A percentile compares a stretch with the other conserved stretches of the same genome.
Evolutionary conservation across 2,797 vertebrate species (phyloP).

Genomic region (Amblyopsis hoosieri): DNA sequence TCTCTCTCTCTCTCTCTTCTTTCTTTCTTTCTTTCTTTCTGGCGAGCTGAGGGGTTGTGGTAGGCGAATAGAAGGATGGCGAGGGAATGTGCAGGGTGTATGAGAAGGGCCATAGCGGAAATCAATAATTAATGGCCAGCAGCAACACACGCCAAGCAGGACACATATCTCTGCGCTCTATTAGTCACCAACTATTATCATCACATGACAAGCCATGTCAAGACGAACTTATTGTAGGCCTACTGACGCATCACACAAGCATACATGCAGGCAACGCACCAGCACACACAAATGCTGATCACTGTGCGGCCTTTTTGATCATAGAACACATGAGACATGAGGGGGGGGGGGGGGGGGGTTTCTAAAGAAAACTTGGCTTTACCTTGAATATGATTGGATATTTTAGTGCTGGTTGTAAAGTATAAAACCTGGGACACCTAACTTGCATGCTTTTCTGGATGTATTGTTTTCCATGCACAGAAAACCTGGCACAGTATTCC

Average conservation of each 20-base stretch:
- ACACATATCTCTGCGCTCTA: constrained; percentile 84
- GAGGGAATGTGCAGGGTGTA: constrained; percentile 49
- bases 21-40: constrained; percentile 8
- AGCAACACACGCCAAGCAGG: constrained; percentile 87
- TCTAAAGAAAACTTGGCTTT: too few relatives aligned
- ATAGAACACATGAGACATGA: too few relatives aligned
- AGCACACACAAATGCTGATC: neutral
- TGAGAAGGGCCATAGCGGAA: constrained; percentile 65
- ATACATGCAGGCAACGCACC: neutral
- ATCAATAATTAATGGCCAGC: constrained; percentile 95
- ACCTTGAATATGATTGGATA: too few relatives aligned
- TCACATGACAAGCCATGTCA: constrained; percentile 78
- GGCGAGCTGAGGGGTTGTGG: constrained; percentile 64
- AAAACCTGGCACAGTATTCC: too few relatives aligned
- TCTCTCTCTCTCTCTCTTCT: constrained; percentile 7
- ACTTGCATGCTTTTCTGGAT: too few relatives aligned
- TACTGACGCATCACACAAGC: too few relatives aligned
- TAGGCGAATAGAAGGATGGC: constrained; percentile 62
- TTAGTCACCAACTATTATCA: constrained; percentile 88
- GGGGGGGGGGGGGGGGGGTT: too few relatives aligned
- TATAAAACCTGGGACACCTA: too few relatives aligned
- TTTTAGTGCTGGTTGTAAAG: too few relatives aligned
- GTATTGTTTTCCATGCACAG: too few relatives aligned
- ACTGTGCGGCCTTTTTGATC: too few relatives aligned
- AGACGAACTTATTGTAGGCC: constrained; percentile 18